Percentiles rank a stretch among this genome's conserved stretches.
These are phyloP conservation scores for Polydrusus tereticollis DNA, from an alignment of 2,888 invertebrate genomes.

Conservation along the genomic window DNA sequence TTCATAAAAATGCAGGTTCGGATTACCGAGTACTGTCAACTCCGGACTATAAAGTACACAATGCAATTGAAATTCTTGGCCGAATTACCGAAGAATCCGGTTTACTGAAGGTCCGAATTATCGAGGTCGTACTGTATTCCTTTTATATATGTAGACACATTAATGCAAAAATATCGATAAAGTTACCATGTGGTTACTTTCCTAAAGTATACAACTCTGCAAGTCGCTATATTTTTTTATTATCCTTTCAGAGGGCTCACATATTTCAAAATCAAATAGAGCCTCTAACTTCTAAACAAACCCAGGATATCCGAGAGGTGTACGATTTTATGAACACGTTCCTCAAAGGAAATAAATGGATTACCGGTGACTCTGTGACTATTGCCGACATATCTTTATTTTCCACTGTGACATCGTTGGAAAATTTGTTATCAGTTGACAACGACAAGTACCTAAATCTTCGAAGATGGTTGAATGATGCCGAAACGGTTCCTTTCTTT, in stretches of 20 bases:
- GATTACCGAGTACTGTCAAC: too few relatives aligned
- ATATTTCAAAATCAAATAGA: constrained; percentile 13
- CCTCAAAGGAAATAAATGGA: constrained; percentile 54
- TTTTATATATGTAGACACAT: too few relatives aligned
- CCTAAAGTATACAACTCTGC: too few relatives aligned
- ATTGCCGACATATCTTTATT: constrained; percentile 26
- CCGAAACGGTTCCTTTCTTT: constrained; percentile 60
- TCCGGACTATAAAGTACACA: too few relatives aligned
- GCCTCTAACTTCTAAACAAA: constrained; percentile 33
- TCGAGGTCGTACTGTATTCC: too few relatives aligned
- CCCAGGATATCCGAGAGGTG: constrained; percentile 65
- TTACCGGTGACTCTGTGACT: constrained; percentile 10
- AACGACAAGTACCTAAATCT: constrained; percentile 47
- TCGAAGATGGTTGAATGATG: constrained; percentile 60
- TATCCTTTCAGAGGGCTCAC: constrained; percentile 16
- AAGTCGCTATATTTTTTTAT: neutral
- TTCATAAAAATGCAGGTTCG: too few relatives aligned
- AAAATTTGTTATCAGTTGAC: constrained; percentile 39
- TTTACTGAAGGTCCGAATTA: too few relatives aligned
- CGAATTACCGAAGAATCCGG: too few relatives aligned
- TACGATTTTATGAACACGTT: constrained; percentile 68
- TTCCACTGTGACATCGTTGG: constrained; percentile 15
- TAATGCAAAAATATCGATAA: too few relatives aligned
- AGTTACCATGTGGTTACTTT: too few relatives aligned
- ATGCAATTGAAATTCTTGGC: too few relatives aligned